A percentile compares a stretch with the other conserved stretches of the same genome.
phyloP scores from a whole-genome alignment of 1,140 invertebrate genomes.

The Rhagoletis zephyria region DNA sequence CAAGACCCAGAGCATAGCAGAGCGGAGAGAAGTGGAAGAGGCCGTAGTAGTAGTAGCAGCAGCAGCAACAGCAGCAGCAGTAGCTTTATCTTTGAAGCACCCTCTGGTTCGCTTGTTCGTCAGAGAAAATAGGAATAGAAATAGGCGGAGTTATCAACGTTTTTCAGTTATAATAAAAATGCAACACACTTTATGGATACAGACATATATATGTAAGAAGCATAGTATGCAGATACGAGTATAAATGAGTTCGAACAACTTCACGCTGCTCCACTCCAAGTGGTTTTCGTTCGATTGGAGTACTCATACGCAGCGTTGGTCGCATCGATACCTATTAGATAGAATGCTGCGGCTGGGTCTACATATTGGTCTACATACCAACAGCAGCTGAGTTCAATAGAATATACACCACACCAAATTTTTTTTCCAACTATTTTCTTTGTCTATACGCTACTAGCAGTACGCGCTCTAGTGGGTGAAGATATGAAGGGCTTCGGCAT shows the following conservation, averaged over 20 bases:
- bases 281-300: background rate
- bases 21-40: background rate
- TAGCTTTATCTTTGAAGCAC: slow-evolving; percentile 46
- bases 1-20: background rate
- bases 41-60: background rate
- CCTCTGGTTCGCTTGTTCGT: slow-evolving; percentile 15
- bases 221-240: background rate
- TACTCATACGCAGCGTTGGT: slow-evolving; percentile 35
- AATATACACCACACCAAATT: background rate
- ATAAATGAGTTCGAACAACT: background rate
- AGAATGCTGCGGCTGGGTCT: background rate
- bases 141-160: slow-evolving; percentile 73
- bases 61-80: slow-evolving; percentile 60
- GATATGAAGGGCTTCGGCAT: background rate
- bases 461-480: background rate
- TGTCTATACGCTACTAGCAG: background rate
- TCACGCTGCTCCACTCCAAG: background rate
- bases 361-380: background rate
- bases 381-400: slow-evolving; percentile 23
- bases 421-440: slow-evolving; percentile 47
- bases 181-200: slow-evolving; percentile 40
- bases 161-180: slow-evolving; percentile 73
- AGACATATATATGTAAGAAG: background rate
- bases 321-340: background rate
- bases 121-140: slow-evolving; percentile 60